These are phyloP conservation scores for Stictocephala bisonia DNA, from an alignment of 2,888 invertebrate species.

Conservation along the genomic window DNA sequence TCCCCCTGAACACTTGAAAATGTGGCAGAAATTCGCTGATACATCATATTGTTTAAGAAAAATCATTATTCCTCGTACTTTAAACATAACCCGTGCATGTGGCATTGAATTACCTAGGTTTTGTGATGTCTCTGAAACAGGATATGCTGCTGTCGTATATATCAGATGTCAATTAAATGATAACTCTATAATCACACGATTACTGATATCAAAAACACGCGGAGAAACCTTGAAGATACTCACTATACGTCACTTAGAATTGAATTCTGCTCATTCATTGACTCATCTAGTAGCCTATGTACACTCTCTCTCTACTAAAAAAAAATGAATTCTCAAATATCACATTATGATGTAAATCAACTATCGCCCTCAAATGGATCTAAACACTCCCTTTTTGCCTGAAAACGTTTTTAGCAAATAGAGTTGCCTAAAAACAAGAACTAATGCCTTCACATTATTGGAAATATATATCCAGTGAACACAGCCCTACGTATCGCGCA, in stretches of 20 bases:
- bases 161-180: not conserved
- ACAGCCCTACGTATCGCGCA: constrained; percentile 61
- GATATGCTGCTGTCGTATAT: constrained; percentile 24
- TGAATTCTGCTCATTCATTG: constrained; percentile 54
- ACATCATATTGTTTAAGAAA: not conserved
- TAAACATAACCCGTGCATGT: not conserved
- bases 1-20: not conserved
- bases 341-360: constrained; percentile 54
- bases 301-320: too few species aligned
- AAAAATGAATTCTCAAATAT: constrained; percentile 45
- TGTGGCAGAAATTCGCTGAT: constrained; percentile 9
- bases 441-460: constrained; percentile 54
- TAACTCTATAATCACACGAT: not conserved
- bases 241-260: constrained; percentile 56
- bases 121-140: constrained; percentile 36
- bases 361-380: constrained; percentile 57
- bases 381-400: constrained; percentile 51
- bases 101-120: constrained; percentile 1
- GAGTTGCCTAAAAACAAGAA: constrained; percentile 59
- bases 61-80: constrained; percentile 15
- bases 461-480: constrained; percentile 57
- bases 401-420: constrained; percentile 58
- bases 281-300: constrained; percentile 52
- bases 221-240: constrained; percentile 50
- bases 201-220: constrained; percentile 40